Percentiles rank a stretch among this genome's conserved stretches.
Conservation (phyloP, 2,113 vertebrate genomes). For the Cochlearius cochlearius region DNA sequence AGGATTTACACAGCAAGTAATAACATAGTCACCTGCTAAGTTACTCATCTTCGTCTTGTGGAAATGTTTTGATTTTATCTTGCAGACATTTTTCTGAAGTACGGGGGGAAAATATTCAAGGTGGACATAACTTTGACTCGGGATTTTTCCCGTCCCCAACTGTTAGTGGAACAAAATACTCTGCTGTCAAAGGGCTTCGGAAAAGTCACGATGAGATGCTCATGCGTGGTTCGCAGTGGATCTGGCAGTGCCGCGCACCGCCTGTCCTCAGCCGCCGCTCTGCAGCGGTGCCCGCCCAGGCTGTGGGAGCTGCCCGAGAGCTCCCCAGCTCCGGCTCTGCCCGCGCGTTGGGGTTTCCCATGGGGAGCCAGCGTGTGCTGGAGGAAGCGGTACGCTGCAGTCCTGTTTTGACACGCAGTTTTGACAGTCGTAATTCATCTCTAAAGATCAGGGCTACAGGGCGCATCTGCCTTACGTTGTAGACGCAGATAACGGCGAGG, state of each 20-base stretch:
- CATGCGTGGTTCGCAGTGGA: fast-evolving
- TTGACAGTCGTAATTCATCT: background rate
- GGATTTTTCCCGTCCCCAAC: background rate
- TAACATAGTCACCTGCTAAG: background rate
- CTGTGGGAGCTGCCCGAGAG: background rate
- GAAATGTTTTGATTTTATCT: background rate
- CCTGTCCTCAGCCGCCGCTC: background rate
- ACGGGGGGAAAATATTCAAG: background rate
- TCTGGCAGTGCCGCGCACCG: fast-evolving
- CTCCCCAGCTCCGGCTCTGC: background rate
- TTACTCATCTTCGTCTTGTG: background rate
- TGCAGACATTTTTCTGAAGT: background rate
- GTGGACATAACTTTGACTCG: background rate
- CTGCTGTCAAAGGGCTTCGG: background rate
- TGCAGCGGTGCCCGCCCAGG: background rate
- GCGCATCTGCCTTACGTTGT: background rate
- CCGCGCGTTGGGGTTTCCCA: fast-evolving
- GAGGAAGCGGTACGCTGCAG: background rate
- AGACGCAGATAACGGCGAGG: fast-evolving
- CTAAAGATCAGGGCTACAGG: background rate
- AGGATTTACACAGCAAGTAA: background rate
- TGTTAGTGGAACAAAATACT: background rate
- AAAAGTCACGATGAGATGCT: background rate
- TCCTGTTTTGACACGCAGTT: background rate
- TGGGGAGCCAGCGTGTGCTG: background rate